Base-by-base conservation (phyloP, 2,113 vertebrate species). In the Barbus barbus region DNA sequence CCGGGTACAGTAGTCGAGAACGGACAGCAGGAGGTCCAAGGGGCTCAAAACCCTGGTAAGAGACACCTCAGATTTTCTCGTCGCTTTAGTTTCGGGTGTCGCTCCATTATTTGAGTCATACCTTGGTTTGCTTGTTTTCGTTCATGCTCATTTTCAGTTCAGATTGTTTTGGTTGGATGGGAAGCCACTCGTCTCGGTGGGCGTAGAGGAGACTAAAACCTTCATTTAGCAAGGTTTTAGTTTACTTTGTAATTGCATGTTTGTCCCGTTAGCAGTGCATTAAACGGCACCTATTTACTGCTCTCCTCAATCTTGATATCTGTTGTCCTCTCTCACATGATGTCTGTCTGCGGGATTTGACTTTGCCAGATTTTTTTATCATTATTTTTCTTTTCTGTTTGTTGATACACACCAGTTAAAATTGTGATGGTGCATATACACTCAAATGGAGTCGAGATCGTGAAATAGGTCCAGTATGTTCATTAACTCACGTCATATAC, bases 21-120 rank as follows among this genome's bases (percentile, higher is more conserved):
- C 0, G 96, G 96, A 13, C 94, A 96, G 88, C 95, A 97, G 53
- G 94, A 94, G 46, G 88, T 92, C 84, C 94, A 92, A 86, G 94
- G 91, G 79, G 91, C 89, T 63, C 91, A 94, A 88, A 93, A 91
- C 69, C 90, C 92, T 88, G 94, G 94, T 95, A 95, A 94, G 93
- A 92, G 9, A n/a, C n/a, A n/a, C 84, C 79, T 82, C 85, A 89
- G 22, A 84, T 81, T 89, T 36, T 60, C 77, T 71, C 28, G 11
- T 79, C 53, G 13, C 5, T 51, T 71, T 80, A 18, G 28, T 38
- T 18, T 48, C 8, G 22, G 48, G 36, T 46, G 44, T 67, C 58
- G 9, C 83, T 53, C 8, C 80, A 14, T 82, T 26, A 63, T 24
- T 28, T 80, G 60, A 8, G 4, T 7, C 82, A 61, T 2, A 6